phyloP scores from a whole-genome alignment of 37 sponge, comb jelly and placozoan species.

The Hexactinellida sp. region DNA sequence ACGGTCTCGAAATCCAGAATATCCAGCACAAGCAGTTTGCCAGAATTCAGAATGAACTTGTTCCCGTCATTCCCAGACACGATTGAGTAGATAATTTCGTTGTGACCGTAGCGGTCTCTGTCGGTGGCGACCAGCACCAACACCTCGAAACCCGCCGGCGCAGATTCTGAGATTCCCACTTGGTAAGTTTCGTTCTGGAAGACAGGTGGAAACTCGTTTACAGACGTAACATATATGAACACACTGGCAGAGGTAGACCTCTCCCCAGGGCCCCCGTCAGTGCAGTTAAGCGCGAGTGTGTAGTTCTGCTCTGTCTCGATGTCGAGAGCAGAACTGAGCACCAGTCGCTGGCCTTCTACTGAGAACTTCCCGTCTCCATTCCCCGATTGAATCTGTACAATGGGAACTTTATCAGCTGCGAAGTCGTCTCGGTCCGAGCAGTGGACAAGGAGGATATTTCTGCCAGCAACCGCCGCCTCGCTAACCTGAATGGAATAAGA shows the following conservation, averaged over 20 bases:
- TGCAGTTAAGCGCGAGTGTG: neutral
- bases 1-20: constrained; percentile 14
- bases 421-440: neutral
- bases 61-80: constrained; percentile 19
- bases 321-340: neutral
- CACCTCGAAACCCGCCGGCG: neutral
- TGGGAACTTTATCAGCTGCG: neutral
- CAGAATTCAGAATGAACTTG: neutral
- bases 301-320: neutral
- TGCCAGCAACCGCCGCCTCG: neutral
- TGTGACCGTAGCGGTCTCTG: neutral
- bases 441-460: neutral
- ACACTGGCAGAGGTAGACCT: neutral
- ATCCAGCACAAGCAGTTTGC: neutral
- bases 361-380: neutral
- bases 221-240: neutral
- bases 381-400: neutral
- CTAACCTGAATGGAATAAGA: neutral
- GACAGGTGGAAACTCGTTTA: constrained; percentile 20
- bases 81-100: neutral
- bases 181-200: constrained; percentile 1
- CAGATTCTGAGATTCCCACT: neutral
- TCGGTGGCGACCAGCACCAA: constrained; percentile 18
- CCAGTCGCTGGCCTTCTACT: neutral
- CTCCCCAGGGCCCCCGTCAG: neutral